phyloP scores from a whole-genome alignment of 30 jellyfish, hydroid and myxozoan species.

The Nemopilema nomurai region DNA sequence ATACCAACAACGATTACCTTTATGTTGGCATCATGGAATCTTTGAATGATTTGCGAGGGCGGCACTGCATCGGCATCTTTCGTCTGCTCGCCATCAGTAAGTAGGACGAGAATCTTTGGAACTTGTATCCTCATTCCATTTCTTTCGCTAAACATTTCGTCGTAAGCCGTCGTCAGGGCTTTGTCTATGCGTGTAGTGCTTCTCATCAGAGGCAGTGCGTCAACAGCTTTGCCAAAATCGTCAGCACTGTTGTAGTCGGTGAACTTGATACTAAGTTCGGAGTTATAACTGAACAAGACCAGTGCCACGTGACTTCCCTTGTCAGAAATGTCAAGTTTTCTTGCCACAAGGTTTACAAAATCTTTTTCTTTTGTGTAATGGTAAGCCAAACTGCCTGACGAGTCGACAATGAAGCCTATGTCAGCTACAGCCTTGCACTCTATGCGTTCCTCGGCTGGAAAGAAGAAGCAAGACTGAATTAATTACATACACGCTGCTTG shows the following conservation, averaged over 20 bases:
- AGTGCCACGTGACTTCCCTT: conserved; percentile 77
- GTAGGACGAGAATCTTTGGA: conserved; percentile 51
- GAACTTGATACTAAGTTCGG: conserved; percentile 73
- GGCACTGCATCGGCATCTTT: conserved; percentile 59
- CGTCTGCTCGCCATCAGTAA: conserved; percentile 76
- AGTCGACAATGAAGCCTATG: conserved; percentile 65
- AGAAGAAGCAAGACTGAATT: too few relatives aligned
- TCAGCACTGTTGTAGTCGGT: conserved; percentile 39
- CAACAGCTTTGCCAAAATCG: conserved; percentile 54
- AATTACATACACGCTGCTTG: background rate
- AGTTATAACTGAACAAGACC: conserved; percentile 64
- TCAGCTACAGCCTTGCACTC: conserved; percentile 57
- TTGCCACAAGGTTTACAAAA: conserved; percentile 52
- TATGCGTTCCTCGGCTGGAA: conserved; percentile 5
- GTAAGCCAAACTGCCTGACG: conserved; percentile 62
- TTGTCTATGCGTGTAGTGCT: conserved; percentile 67
- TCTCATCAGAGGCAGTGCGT: conserved; percentile 51
- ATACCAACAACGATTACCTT: conserved; percentile 66
- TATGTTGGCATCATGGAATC: conserved; percentile 64
- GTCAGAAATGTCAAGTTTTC: conserved; percentile 24
- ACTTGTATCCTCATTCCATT: conserved; percentile 59
- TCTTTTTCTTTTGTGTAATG: conserved; percentile 59
- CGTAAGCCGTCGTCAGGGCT: conserved; percentile 49
- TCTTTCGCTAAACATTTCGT: conserved; percentile 50
- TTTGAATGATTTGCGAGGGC: conserved; percentile 45